Evolutionary conservation across 2,113 vertebrate species (phyloP).

Genomic region (Rissa tridactyla): DNA sequence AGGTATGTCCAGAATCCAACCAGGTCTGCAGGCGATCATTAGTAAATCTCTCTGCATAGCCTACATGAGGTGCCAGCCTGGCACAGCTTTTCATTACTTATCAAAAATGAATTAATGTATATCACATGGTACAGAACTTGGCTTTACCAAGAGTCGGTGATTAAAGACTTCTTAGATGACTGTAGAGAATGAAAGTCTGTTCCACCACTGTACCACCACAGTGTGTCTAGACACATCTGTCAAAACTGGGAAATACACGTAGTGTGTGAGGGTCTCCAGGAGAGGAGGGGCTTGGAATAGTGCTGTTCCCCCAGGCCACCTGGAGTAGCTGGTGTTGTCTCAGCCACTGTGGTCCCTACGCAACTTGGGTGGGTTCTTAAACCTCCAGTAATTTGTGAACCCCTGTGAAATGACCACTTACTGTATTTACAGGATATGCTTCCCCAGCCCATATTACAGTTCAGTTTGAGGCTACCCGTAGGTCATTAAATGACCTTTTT

Average conservation of each 20-base stretch:
- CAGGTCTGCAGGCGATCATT: neutral
- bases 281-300: neutral
- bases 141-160: neutral
- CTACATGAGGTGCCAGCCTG: neutral
- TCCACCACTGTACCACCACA: neutral
- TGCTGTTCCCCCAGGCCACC: neutral
- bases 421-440: neutral
- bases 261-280: neutral
- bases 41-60: neutral
- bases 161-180: neutral
- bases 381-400: neutral
- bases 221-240: neutral
- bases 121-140: neutral
- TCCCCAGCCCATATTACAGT: neutral
- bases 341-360: neutral
- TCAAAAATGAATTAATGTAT: neutral
- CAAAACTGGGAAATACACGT: neutral
- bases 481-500: neutral
- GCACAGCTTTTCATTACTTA: neutral
- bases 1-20: neutral
- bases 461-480: neutral
- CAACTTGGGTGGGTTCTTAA: neutral
- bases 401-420: neutral
- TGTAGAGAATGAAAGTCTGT: neutral
- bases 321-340: neutral